Conservation (phyloP, 2,113 vertebrate species). For the Aptenodytes forsteri region DNA sequence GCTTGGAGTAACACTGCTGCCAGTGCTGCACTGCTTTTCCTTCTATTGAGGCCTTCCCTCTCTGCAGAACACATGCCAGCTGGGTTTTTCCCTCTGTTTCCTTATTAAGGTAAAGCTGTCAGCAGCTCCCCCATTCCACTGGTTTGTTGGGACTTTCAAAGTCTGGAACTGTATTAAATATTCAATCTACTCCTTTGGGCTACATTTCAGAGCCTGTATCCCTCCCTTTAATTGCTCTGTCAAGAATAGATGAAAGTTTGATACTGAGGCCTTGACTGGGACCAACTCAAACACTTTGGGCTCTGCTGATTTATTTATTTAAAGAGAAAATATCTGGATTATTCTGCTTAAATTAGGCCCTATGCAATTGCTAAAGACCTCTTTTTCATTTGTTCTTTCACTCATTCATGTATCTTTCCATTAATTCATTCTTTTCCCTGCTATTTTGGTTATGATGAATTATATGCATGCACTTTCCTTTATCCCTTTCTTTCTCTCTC, state of each 20-base stretch:
- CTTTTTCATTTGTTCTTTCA: neutral
- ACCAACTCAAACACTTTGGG: conserved; percentile 1
- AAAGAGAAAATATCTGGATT: neutral
- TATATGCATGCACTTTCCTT: neutral
- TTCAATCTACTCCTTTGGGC: conserved; percentile 53
- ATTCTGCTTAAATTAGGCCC: conserved; percentile 8
- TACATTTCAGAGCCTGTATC: conserved; percentile 33
- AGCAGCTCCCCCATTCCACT: conserved; percentile 20
- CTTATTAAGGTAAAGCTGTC: conserved; percentile 56
- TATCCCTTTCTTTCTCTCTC: neutral
- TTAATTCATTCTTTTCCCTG: neutral
- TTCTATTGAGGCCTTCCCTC: neutral
- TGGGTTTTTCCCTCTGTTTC: neutral
- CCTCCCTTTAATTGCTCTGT: conserved; percentile 62
- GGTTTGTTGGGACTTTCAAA: conserved; percentile 64
- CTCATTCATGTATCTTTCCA: neutral
- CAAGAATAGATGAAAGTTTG: conserved; percentile 57
- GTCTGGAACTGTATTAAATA: conserved; percentile 54
- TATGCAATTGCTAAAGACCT: neutral
- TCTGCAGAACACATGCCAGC: neutral
- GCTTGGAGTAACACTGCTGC: neutral
- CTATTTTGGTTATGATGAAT: neutral
- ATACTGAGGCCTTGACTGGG: conserved; percentile 23
- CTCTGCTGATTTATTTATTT: conserved; percentile 18
- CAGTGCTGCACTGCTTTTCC: neutral